Percentiles rank a stretch among this genome's conserved stretches.
Conservation (phyloP, 2,888 invertebrate species). For the Diaprepes abbreviatus region DNA sequence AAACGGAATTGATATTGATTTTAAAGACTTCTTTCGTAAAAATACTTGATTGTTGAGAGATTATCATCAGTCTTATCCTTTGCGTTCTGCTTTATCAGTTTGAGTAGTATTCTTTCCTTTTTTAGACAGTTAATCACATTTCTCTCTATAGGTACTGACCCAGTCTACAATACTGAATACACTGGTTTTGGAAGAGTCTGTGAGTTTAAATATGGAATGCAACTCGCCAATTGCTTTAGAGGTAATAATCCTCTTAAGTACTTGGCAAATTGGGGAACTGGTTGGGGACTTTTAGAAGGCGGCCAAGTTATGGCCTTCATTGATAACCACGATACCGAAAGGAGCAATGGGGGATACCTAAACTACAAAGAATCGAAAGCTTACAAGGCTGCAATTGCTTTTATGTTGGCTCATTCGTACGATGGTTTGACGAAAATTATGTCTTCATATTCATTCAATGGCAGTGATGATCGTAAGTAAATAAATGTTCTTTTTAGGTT, state of each 20-base stretch:
- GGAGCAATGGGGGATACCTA: conserved; percentile 73
- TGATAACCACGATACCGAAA: conserved; percentile 75
- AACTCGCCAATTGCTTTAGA: conserved; percentile 72
- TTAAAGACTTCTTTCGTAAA: too few species aligned
- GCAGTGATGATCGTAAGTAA: conserved; percentile 68
- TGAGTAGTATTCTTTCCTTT: too few species aligned
- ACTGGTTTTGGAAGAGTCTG: conserved; percentile 75
- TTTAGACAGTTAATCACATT: too few species aligned
- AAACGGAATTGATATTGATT: too few species aligned
- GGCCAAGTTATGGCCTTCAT: conserved; percentile 60
- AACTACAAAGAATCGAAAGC: conserved; percentile 77
- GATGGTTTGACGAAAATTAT: conserved; percentile 89
- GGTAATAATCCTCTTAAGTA: conserved; percentile 76
- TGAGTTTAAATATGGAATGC: conserved; percentile 77
- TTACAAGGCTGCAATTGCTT: conserved; percentile 85
- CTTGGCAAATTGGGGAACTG: conserved; percentile 74
- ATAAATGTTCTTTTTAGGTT: neutral
- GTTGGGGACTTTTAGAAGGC: conserved; percentile 75
- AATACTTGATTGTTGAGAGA: too few species aligned
- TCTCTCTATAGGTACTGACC: conserved; percentile 60
- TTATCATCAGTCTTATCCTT: too few species aligned
- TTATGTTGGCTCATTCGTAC: conserved; percentile 89
- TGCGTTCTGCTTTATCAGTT: too few species aligned
- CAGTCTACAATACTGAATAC: conserved; percentile 67
- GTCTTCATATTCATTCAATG: conserved; percentile 84